Base-by-base conservation (phyloP, 37 sponge, comb jelly and placozoan genomes). In the Diacarnus erythraeanus region DNA sequence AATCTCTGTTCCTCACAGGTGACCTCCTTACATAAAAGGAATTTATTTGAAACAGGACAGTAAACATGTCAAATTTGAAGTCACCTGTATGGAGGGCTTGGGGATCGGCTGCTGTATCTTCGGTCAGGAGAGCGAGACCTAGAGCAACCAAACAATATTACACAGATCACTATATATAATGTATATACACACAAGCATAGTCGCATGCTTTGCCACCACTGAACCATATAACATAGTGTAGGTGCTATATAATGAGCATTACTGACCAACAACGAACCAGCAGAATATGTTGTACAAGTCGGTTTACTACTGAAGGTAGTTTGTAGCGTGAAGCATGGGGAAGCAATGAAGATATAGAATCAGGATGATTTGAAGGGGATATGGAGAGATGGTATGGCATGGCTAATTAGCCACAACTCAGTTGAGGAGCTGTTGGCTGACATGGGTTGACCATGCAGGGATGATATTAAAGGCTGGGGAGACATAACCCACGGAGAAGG, bases 21-120 rank as follows among this genome's bases (percentile, higher is more conserved):
- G 51, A 47, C 51, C 51, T 6, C 51, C 51, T 47, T 15, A 12
- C 6, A 47, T 6, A 47, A 12, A 47, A 47, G 51, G 51, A 12
- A 47, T n/a, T n/a, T n/a, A 47, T 6, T 6, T 6, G 51, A 47
- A 47, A 12, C 6, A 47, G 51, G 51, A 47, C 51, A 47, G 51
- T 47, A 47, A 47, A n/a, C n/a, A n/a, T n/a, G n/a, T n/a, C n/a
- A n/a, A n/a, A n/a, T n/a, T n/a, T n/a, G n/a, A 47, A 47, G 51
- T 69, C 38, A 69, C 69, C 69, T 69, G 69, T 69, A 69, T 9
- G 17, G 65, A 20, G 69, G 69, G 31, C 69, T 69, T 33, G 69
- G 69, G 36, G 69, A 69, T 8, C 69, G 69, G 38, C 38, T 25
- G 38, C 31, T 12, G 18, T 69, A 31, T 12, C 38, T 37, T 12